Percentiles rank a stretch among this genome's conserved stretches.
Conservation (phyloP, 1,140 invertebrate genomes). For the Drosophila mayri region DNA sequence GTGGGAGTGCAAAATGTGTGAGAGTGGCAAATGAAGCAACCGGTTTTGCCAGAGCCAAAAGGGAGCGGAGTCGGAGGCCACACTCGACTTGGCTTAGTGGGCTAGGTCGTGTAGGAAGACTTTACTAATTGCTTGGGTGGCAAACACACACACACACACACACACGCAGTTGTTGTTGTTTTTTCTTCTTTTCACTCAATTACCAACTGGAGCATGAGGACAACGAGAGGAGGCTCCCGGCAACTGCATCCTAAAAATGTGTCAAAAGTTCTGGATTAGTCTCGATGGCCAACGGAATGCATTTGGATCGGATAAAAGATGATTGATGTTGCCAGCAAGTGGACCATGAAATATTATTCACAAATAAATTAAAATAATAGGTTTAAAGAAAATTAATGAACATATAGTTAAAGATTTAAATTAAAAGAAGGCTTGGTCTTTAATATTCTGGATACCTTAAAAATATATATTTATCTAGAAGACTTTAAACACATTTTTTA, state of each 20-base stretch:
- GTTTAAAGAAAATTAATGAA: not conserved
- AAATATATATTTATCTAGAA: too few relatives aligned
- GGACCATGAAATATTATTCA: not conserved
- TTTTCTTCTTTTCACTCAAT: conserved; percentile 52
- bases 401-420: too few relatives aligned
- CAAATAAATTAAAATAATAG: conserved; percentile 8
- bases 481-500: too few relatives aligned
- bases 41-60: conserved; percentile 42
- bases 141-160: conserved; percentile 23
- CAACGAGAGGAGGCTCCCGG: conserved; percentile 1
- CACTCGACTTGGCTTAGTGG: conserved; percentile 69
- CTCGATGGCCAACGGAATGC: conserved; percentile 60
- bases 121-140: conserved; percentile 78
- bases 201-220: conserved; percentile 73
- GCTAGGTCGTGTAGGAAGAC: conserved; percentile 76
- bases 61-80: conserved; percentile 21
- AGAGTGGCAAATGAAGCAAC: conserved; percentile 53
- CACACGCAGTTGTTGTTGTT: conserved; percentile 35
- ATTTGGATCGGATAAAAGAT: conserved; percentile 48
- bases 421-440: too few relatives aligned
- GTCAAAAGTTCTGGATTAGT: conserved; percentile 73
- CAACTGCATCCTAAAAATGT: conserved; percentile 58
- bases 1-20: conserved; percentile 20
- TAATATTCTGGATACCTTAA: not conserved
- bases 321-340: conserved; percentile 32